These are phyloP conservation scores for Microchirus variegatus DNA, from an alignment of 2,797 vertebrate species.

Conservation along the genomic window DNA sequence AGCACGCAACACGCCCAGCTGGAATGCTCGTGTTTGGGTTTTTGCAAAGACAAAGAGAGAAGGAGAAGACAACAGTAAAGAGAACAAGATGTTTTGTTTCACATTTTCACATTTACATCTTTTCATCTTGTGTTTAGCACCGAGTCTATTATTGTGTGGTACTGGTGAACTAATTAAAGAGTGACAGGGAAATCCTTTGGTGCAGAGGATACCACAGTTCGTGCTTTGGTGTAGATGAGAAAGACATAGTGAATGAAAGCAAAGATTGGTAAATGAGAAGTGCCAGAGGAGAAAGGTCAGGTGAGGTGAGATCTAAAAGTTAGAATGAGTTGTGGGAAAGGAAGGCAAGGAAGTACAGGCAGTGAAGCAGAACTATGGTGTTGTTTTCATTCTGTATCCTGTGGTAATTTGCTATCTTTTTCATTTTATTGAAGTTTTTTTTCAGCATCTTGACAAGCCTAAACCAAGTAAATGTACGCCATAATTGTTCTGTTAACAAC, in stretches of 20 bases:
- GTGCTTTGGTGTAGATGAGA: conserved; percentile 21
- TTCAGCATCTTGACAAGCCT: conserved; percentile 1
- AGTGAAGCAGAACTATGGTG: conserved; percentile 17
- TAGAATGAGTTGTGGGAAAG: conserved; percentile 19
- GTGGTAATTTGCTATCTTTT: conserved; percentile 19
- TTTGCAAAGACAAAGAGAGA: conserved; percentile 34
- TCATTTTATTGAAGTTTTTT: conserved; percentile 14
- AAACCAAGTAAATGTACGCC: conserved; percentile 1
- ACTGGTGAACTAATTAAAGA: conserved; percentile 40
- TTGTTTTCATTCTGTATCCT: conserved; percentile 38
- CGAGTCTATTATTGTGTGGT: conserved; percentile 36
- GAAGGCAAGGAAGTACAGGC: conserved; percentile 27
- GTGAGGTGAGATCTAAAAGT: conserved; percentile 41
- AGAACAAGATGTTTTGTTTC: conserved; percentile 21
- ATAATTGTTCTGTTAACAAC: conserved; percentile 11
- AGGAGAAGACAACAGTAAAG: conserved; percentile 21
- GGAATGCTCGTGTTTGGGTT: conserved; percentile 56
- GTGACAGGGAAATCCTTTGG: conserved; percentile 6
- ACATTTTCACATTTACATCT: conserved; percentile 20
- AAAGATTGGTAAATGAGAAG: conserved; percentile 12
- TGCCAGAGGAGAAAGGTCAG: conserved; percentile 31
- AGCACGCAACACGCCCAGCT: conserved; percentile 70
- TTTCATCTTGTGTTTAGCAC: conserved; percentile 30
- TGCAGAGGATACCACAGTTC: conserved; percentile 14
- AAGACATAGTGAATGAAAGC: conserved; percentile 13